A percentile compares a stretch with the other conserved stretches of the same genome.
These are phyloP conservation scores for Sicus ferrugineus DNA, from an alignment of 2,888 invertebrate species.

Conservation along the genomic window DNA sequence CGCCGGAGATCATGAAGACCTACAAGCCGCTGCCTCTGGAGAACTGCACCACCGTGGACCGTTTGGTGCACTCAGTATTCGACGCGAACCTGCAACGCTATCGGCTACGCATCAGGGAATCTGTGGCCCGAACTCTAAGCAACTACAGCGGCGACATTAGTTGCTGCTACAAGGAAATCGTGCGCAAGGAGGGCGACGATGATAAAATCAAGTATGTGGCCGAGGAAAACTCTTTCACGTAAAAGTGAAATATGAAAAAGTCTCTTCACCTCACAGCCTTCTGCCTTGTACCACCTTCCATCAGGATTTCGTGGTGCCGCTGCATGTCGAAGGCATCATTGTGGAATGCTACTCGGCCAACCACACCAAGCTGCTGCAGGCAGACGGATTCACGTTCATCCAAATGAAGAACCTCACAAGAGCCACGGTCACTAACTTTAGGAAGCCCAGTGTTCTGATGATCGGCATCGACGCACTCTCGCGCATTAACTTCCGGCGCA, in stretches of 20 bases:
- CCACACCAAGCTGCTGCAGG: constrained; percentile 48
- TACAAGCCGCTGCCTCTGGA: constrained; percentile 66
- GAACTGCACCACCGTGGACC: constrained; percentile 62
- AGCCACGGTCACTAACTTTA: constrained; percentile 65
- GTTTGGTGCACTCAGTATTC: constrained; percentile 50
- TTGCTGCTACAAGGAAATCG: constrained; percentile 58
- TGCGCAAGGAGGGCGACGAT: constrained; percentile 53
- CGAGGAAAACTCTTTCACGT: constrained; percentile 33
- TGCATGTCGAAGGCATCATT: constrained; percentile 49
- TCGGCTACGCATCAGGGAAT: constrained; percentile 49
- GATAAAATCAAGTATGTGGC: constrained; percentile 51
- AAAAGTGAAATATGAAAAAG: no score
- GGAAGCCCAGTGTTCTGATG: constrained; percentile 72
- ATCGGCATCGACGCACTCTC: constrained; percentile 88
- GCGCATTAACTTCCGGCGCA: constrained; percentile 76
- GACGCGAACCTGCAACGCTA: constrained; percentile 45
- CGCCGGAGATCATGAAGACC: constrained; percentile 65
- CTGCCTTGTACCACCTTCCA: constrained; percentile 47
- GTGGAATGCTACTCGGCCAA: constrained; percentile 59
- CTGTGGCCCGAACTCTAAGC: constrained; percentile 32
- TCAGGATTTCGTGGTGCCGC: constrained; percentile 49
- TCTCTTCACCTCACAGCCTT: constrained; percentile 42
- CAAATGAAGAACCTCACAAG: constrained; percentile 64
- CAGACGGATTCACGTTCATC: constrained; percentile 67
- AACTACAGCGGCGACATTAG: constrained; percentile 43